These are phyloP conservation scores for Choloepus hoffmanni DNA, from an alignment of 2,113 vertebrate species.

Conservation along the genomic window DNA sequence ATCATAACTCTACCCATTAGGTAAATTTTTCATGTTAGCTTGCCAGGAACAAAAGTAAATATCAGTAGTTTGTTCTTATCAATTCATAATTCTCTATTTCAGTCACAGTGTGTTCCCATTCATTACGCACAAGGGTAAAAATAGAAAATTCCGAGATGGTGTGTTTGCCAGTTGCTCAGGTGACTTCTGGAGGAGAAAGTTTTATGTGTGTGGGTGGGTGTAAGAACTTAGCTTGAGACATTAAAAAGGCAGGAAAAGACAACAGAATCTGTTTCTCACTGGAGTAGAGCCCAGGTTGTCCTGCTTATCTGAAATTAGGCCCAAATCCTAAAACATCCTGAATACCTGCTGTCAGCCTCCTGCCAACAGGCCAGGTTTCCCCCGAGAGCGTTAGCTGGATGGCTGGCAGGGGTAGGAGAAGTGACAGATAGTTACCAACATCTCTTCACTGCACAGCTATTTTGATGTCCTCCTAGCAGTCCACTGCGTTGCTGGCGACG, in stretches of 20 bases:
- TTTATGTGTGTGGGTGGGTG: slow-evolving; percentile 29
- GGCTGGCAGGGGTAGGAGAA: background rate
- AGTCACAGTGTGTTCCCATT: slow-evolving; percentile 64
- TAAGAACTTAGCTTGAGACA: slow-evolving; percentile 41
- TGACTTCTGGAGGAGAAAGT: slow-evolving; percentile 61
- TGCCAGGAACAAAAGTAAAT: slow-evolving; percentile 62
- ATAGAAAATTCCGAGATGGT: slow-evolving; percentile 53
- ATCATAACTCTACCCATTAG: background rate
- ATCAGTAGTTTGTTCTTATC: slow-evolving; percentile 56
- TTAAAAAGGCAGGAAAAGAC: slow-evolving; percentile 54
- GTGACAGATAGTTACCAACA: background rate
- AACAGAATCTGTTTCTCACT: background rate
- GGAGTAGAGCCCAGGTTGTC: background rate
- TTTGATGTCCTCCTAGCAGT: background rate
- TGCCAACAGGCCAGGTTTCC: slow-evolving; percentile 2
- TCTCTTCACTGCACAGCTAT: background rate
- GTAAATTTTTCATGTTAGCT: slow-evolving; percentile 1
- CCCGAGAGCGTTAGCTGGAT: background rate
- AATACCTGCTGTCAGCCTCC: slow-evolving; percentile 38
- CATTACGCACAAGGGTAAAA: slow-evolving; percentile 68
- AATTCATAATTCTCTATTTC: slow-evolving; percentile 58
- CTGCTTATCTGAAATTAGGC: slow-evolving; percentile 45
- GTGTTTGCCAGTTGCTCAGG: slow-evolving; percentile 48
- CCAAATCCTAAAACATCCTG: slow-evolving; percentile 23
- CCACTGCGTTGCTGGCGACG: background rate